phyloP scores from a whole-genome alignment of 2,797 vertebrate species.

The Tragopan temminckii region DNA sequence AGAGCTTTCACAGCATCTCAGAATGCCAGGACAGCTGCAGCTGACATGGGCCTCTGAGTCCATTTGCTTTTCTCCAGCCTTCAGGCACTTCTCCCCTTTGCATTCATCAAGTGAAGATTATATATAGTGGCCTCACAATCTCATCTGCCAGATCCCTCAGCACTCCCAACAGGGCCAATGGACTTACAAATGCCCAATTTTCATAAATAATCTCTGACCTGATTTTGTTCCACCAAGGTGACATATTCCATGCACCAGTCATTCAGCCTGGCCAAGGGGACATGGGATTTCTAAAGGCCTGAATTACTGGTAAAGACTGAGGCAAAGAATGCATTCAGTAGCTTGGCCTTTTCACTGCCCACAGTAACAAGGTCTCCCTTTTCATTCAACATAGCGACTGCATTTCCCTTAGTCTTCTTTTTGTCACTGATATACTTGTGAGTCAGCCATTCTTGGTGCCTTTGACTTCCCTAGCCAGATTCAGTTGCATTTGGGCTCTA shows the following conservation, averaged over 20 bases:
- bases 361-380: not conserved
- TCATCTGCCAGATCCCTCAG: not conserved
- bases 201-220: not conserved
- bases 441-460: not conserved
- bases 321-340: not conserved
- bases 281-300: not conserved
- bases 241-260: not conserved
- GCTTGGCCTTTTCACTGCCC: not conserved
- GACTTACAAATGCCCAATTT: not conserved
- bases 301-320: not conserved
- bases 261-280: not conserved
- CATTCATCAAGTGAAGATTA: not conserved
- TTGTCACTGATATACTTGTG: not conserved
- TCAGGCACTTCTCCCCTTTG: not conserved
- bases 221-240: not conserved
- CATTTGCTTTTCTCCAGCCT: not conserved
- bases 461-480: not conserved
- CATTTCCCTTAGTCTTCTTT: not conserved
- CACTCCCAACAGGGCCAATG: not conserved
- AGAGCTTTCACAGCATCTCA: not conserved
- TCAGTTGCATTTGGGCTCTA: not conserved
- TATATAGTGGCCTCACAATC: not conserved
- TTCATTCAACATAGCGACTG: not conserved
- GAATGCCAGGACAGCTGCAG: not conserved
- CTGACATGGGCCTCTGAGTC: not conserved